Conservation (phyloP, 2,113 vertebrate species). For the Dipodomys spectabilis region DNA sequence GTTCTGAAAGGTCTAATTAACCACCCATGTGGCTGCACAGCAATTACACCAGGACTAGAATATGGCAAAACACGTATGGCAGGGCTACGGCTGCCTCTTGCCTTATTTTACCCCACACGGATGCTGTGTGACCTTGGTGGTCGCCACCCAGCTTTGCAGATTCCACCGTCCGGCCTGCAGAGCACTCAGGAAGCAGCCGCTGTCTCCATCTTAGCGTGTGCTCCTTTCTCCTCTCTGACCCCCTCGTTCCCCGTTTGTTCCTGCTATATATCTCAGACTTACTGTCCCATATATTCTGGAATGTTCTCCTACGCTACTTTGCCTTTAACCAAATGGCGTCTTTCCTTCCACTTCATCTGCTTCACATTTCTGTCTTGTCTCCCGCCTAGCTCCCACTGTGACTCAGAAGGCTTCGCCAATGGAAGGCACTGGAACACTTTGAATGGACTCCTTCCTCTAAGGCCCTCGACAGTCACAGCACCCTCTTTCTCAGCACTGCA, state of each 20-base stretch:
- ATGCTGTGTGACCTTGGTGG: background rate
- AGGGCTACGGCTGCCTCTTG: background rate
- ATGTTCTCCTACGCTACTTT: conserved; percentile 1
- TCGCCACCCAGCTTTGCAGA: background rate
- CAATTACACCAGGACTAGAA: background rate
- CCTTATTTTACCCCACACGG: background rate
- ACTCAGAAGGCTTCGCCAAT: background rate
- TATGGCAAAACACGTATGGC: background rate
- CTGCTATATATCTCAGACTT: background rate
- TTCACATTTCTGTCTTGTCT: background rate
- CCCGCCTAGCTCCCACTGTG: background rate
- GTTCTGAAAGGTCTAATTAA: background rate
- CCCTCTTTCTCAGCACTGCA: background rate
- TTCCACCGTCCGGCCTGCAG: no score
- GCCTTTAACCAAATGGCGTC: conserved; percentile 9
- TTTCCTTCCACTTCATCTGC: conserved; percentile 1
- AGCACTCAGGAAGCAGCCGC: background rate
- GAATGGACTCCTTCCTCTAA: background rate
- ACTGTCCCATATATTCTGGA: conserved; percentile 40
- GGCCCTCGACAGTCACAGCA: background rate
- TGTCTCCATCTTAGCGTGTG: background rate
- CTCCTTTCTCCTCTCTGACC: background rate
- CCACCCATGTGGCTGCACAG: background rate
- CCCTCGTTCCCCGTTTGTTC: background rate
- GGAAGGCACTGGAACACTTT: background rate